These are phyloP conservation scores for Syncerus caffer DNA, from an alignment of 2,797 vertebrate genomes.

Conservation along the genomic window DNA sequence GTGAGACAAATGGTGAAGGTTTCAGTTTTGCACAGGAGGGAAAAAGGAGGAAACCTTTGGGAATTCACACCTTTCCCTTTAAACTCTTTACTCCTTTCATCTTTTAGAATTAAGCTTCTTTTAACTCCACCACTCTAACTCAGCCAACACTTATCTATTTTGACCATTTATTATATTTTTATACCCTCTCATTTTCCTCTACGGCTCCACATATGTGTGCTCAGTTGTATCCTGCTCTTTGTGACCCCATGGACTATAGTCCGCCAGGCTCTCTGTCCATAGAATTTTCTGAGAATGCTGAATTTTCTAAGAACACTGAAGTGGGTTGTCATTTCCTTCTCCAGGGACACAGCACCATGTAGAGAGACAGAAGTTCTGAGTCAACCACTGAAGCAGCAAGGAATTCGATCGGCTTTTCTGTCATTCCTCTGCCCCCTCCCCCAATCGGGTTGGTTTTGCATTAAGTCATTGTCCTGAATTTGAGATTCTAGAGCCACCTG, in stretches of 20 bases:
- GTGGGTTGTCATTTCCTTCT: neutral
- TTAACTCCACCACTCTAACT: neutral
- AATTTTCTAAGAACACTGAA: neutral
- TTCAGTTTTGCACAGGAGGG: neutral
- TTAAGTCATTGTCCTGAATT: neutral
- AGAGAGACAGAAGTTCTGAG: neutral
- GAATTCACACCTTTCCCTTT: neutral
- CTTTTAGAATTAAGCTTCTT: conserved; percentile 36
- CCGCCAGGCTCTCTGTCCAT: neutral
- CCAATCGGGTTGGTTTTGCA: neutral
- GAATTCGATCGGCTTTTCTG: neutral
- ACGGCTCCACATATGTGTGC: neutral
- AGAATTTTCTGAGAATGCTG: neutral
- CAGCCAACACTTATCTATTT: neutral
- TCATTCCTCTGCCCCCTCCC: neutral
- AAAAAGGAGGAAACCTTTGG: neutral
- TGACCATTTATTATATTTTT: neutral
- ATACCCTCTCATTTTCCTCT: neutral
- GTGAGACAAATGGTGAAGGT: neutral
- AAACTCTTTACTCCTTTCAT: conserved; percentile 7
- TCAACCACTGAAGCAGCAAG: neutral
- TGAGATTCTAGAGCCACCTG: neutral
- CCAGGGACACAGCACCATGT: neutral
- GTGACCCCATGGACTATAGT: neutral
- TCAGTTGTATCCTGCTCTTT: neutral